Percentiles rank a stretch among this genome's conserved stretches.
Evolutionary conservation across 1,140 invertebrate species (phyloP).

Genomic region (Drosophila saltans): DNA sequence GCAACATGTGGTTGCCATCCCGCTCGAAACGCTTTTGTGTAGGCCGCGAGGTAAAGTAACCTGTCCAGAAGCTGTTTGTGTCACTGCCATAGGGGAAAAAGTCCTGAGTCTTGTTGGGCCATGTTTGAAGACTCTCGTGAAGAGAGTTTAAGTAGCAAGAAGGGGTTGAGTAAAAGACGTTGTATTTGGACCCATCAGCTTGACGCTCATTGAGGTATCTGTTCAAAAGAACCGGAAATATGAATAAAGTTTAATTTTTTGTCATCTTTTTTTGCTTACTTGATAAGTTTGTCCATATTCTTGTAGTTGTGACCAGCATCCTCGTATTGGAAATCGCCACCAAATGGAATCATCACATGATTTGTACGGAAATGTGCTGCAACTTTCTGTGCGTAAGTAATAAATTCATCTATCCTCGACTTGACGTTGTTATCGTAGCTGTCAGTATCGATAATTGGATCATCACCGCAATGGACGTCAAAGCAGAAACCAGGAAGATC

Average conservation of each 20-base stretch:
- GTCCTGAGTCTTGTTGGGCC: conserved; percentile 90
- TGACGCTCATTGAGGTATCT: conserved; percentile 84
- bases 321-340: conserved; percentile 96
- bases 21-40: conserved; percentile 92
- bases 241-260: too few species aligned
- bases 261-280: conserved; percentile 84
- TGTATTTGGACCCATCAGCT: conserved; percentile 85
- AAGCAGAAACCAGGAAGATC: conserved; percentile 96
- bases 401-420: conserved; percentile 85
- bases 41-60: conserved; percentile 96
- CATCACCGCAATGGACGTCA: conserved; percentile 92
- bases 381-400: conserved; percentile 85
- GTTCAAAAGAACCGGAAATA: background rate
- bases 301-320: conserved; percentile 92
- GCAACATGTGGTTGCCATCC: conserved; percentile 90
- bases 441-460: conserved; percentile 90
- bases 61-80: conserved; percentile 95
- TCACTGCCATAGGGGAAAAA: conserved; percentile 97
- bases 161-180: conserved; percentile 87
- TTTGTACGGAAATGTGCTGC: conserved; percentile 86
- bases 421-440: conserved; percentile 90
- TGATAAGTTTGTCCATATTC: conserved; percentile 95
- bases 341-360: conserved; percentile 96
- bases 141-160: conserved; percentile 95
- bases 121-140: conserved; percentile 87